Base-by-base conservation (phyloP, 2,113 vertebrate species). In the Oryzias javanicus region DNA sequence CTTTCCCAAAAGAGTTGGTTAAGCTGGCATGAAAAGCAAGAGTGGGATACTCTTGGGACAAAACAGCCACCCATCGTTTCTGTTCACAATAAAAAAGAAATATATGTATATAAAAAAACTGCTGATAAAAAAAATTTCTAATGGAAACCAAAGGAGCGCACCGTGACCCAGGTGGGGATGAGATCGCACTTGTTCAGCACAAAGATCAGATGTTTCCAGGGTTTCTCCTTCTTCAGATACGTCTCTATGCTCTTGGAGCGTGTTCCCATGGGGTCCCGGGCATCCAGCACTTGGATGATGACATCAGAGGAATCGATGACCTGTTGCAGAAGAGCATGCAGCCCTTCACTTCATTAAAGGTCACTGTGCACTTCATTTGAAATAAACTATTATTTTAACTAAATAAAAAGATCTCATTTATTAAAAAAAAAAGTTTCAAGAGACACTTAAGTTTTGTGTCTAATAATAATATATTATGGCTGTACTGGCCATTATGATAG, bases 181-280 rank as follows among this genome's bases (percentile, higher is more conserved):
- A 99, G 95, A 74, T 99, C 97, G 87, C 97, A 99, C 66, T 99
- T 99, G 84, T 99, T 99, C 10, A 99, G 90, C 61, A 99, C 95
- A 80, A 99, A 99, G 80, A 99, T 95, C 12, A 99, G 92, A 66
- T 99, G 95, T 61, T 99, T 99, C 97, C 97, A 99, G 12, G 91
- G 84, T 49, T 99, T 99, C 83, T 99, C 97, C 81, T 97, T 99
- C 82, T 96, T 98, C 54, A 98, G 54, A n/a, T 96, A 99, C 4
- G 90, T 60, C 84, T 99, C 97, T 20, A 99, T 96, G 4, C 93
- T 96, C 66, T 92, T 86, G 4, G 97, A 98, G 10, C 96, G 95
- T 4, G 97, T 99, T 44, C 97, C 97, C 60, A 96, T 83, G n/a
- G 97, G 97, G 78, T 99, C 97, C 59, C 97, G 92, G 47, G 97